A percentile compares a stretch with the other conserved stretches of the same genome.
These are phyloP conservation scores for Dipus sagitta DNA, from an alignment of 2,797 vertebrate species.

Conservation along the genomic window DNA sequence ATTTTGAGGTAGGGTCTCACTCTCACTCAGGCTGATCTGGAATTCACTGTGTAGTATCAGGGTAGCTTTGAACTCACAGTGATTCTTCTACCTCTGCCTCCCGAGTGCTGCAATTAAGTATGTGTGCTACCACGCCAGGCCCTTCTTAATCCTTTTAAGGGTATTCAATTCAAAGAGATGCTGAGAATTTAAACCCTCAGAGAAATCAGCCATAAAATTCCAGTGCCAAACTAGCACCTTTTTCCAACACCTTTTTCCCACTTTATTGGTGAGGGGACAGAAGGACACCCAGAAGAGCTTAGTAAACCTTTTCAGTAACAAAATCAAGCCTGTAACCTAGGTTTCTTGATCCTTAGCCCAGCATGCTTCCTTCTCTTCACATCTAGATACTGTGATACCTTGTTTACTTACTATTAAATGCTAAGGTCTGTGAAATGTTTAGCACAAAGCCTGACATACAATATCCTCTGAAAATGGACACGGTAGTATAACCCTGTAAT, in stretches of 20 bases:
- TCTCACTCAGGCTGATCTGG: no score
- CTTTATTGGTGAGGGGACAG: conserved; percentile 38
- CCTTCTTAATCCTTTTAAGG: not conserved
- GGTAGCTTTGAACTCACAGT: no score
- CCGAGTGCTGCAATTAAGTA: no score
- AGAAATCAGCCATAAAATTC: conserved; percentile 44
- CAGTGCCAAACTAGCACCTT: not conserved
- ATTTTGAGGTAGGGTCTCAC: no score
- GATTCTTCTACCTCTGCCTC: no score
- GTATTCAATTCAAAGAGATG: conserved; percentile 3
- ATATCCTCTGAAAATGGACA: not conserved
- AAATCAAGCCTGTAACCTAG: conserved; percentile 7
- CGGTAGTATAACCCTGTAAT: not conserved
- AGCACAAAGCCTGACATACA: conserved; percentile 14
- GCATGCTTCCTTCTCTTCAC: not conserved
- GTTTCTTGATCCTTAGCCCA: not conserved
- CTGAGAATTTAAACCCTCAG: conserved; percentile 28
- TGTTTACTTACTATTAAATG: not conserved
- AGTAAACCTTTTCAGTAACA: conserved; percentile 21
- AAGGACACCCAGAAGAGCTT: conserved; percentile 33
- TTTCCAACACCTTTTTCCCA: not conserved
- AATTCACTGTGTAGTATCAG: no score
- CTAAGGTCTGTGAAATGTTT: conserved; percentile 18
- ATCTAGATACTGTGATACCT: not conserved
- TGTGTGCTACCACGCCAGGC: no score